These are phyloP conservation scores for Papilio polytes DNA, from an alignment of 1,140 invertebrate genomes.

Conservation along the genomic window DNA sequence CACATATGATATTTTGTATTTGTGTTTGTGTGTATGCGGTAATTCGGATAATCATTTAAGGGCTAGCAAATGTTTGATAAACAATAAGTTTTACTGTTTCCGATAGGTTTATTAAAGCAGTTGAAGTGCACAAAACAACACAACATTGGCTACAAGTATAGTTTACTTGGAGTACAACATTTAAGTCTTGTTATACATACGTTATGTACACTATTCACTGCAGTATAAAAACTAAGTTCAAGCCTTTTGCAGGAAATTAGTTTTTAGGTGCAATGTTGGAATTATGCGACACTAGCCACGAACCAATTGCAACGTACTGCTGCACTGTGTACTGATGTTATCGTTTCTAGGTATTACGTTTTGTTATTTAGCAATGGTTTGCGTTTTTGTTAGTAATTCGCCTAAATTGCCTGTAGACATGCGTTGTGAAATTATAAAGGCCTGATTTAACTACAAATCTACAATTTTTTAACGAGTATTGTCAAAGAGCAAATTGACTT, in stretches of 20 bases:
- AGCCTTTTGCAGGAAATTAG: not conserved
- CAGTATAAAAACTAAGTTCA: not conserved
- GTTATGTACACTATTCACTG: not conserved
- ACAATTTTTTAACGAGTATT: not conserved
- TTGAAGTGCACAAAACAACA: too few species aligned
- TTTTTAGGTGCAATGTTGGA: not conserved
- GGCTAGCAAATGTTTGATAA: too few species aligned
- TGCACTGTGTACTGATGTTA: not conserved
- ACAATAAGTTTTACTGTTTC: too few species aligned
- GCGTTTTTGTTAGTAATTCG: not conserved
- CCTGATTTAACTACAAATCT: not conserved
- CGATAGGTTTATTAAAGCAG: too few species aligned
- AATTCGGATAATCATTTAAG: too few species aligned
- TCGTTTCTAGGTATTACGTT: not conserved
- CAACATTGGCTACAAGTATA: too few species aligned
- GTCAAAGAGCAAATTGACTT: not conserved
- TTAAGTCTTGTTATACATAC: not conserved
- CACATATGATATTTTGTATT: not conserved
- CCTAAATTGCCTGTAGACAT: not conserved
- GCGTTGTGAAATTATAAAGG: not conserved
- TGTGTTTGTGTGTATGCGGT: not conserved
- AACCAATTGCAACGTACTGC: not conserved
- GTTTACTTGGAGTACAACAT: too few species aligned
- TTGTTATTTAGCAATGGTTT: not conserved
- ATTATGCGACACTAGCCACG: not conserved